Conservation (phyloP, 2,113 vertebrate genomes). For the Nothobranchius furzeri region DNA sequence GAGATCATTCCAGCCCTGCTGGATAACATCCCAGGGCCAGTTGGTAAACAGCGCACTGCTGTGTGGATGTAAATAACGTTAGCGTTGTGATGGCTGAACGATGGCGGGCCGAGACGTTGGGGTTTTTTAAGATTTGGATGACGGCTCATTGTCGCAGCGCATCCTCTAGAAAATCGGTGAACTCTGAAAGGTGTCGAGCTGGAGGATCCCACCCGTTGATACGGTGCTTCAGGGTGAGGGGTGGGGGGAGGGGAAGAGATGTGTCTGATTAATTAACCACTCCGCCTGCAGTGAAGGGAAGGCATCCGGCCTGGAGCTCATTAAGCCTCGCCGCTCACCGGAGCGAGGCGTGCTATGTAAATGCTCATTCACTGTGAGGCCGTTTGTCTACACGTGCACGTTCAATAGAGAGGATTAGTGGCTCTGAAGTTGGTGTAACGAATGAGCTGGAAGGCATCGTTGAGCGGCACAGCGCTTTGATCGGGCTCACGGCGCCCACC, state of each 20-base stretch:
- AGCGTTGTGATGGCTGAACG: not conserved
- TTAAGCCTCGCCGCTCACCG: constrained; percentile 54
- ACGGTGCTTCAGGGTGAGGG: not conserved
- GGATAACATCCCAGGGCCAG: constrained; percentile 12
- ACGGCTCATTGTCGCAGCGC: not conserved
- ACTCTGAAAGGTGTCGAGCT: not conserved
- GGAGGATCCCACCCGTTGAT: not conserved
- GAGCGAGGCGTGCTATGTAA: constrained; percentile 38
- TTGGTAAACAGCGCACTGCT: not conserved
- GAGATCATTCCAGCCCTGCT: constrained; percentile 12
- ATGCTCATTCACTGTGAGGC: constrained; percentile 12
- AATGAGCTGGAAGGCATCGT: constrained; percentile 37
- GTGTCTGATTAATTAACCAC: constrained; percentile 76
- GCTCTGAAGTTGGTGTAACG: constrained; percentile 28
- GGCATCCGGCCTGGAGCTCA: constrained; percentile 66
- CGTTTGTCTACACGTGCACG: constrained; percentile 24
- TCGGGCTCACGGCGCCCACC: not conserved
- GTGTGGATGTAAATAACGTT: not conserved
- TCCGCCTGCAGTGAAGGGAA: constrained; percentile 61
- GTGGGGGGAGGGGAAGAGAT: constrained; percentile 6
- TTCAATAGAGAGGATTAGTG: constrained; percentile 30
- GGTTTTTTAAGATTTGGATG: not conserved
- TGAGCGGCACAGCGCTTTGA: constrained; percentile 33
- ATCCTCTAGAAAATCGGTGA: not conserved
- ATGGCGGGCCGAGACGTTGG: not conserved